Base-by-base conservation (phyloP, 2,888 invertebrate genomes). In the Agrilus biguttatus region DNA sequence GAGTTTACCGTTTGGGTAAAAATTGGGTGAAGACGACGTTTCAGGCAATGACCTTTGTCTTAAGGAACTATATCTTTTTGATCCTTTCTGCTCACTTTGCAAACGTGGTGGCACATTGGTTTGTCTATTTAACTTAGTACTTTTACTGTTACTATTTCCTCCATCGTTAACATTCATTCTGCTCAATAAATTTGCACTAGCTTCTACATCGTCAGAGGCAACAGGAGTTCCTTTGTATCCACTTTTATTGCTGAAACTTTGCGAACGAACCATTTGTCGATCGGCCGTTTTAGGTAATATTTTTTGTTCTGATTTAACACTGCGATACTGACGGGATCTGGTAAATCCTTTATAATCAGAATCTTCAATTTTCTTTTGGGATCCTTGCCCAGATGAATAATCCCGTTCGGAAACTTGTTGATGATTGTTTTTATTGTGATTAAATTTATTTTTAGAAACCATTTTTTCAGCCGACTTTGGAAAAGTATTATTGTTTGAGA, bases 31-130 rank as follows among this genome's bases (percentile, higher is more conserved):
- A 14, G 58, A 58, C 14, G 56, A 57, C 6, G 72, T 63, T 45
- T 77, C 77, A 2, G 74, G 74, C 28, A 77, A 62, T 2, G 76
- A 75, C 13, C 77, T 63, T 52, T 77, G 77, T 33, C 77, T 65
- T 14, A 73, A 53, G 5, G 57, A 57, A 44, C 71, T 73, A 63
- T 77, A 77, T 12, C 76, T 63, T 51, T 77, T 77, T 45, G 73
- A 71, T 13, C 74, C 73, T 47, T 65, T 65, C 45, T 62, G 64
- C 34, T 61, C 59, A 33, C 53, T 55, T 49, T 64, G 63, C 36
- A 66, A 48, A 43, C 66, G 60, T 1, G 65, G 66, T 1, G 65
- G 66, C 8, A 65, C 59, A 44, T 62, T 63, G n/a, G 57, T 58
- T 43, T 65, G 65, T 38, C 65, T 48, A 39, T 55, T 54, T 39